phyloP scores from a whole-genome alignment of 2,113 vertebrate genomes.

The Stictonetta naevosa region DNA sequence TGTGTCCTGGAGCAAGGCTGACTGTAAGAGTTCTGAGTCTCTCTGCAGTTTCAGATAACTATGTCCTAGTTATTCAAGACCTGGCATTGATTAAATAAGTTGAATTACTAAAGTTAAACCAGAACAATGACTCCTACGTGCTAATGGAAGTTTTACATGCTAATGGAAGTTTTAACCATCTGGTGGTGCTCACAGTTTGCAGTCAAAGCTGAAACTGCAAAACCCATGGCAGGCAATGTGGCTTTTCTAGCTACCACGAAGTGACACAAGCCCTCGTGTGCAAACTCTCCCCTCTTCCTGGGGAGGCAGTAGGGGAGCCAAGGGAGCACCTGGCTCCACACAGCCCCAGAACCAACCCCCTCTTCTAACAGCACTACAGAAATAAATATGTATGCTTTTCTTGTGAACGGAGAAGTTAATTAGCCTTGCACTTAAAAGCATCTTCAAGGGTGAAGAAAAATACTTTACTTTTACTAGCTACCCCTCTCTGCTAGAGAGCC shows the following conservation, averaged over 20 bases:
- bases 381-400: background rate
- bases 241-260: background rate
- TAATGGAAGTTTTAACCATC: background rate
- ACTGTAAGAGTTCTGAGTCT: background rate
- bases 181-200: background rate
- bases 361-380: background rate
- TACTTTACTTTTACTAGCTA: background rate
- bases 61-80: background rate
- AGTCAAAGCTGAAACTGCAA: background rate
- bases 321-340: background rate
- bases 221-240: accelerated
- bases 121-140: background rate
- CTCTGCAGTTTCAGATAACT: background rate
- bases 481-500: background rate
- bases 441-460: background rate
- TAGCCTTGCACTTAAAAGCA: background rate
- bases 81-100: background rate
- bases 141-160: background rate
- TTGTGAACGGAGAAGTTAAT: background rate
- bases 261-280: accelerated
- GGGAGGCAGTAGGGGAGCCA: background rate
- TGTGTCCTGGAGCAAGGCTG: background rate
- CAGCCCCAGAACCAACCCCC: background rate
- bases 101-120: background rate
- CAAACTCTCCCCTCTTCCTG: background rate